Percentiles rank a stretch among this genome's conserved stretches.
phyloP scores from a whole-genome alignment of 2,797 vertebrate genomes.

The Telmatherina bonti region DNA sequence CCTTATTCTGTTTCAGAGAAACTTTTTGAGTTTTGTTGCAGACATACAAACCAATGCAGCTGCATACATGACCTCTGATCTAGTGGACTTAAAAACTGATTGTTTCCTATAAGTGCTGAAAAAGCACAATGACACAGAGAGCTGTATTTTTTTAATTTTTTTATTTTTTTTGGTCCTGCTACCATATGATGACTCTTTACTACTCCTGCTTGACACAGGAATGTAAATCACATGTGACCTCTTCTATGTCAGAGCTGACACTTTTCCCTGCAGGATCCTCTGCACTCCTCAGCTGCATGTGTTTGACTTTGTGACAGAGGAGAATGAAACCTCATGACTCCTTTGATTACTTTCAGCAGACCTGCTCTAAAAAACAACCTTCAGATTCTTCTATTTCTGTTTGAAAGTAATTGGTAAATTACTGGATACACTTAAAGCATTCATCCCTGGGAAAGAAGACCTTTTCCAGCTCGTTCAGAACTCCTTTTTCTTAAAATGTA shows the following conservation, averaged over 20 bases:
- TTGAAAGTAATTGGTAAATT: constrained; percentile 33
- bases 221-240: constrained; percentile 50
- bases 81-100: too few species aligned
- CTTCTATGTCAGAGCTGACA: constrained; percentile 31
- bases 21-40: too few species aligned
- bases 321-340: constrained; percentile 50
- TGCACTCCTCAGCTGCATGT: constrained; percentile 37
- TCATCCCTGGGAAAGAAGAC: constrained; percentile 5
- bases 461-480: not conserved
- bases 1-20: too few species aligned
- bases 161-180: not conserved
- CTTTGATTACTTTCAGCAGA: constrained; percentile 63
- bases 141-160: not conserved
- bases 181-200: not conserved
- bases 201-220: constrained; percentile 10
- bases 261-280: constrained; percentile 36
- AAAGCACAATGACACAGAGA: too few species aligned
- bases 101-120: not conserved
- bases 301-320: constrained; percentile 31
- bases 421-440: constrained; percentile 11
- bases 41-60: too few species aligned
- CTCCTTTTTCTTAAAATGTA: not conserved
- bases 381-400: constrained; percentile 27
- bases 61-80: too few species aligned
- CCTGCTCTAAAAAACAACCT: constrained; percentile 14